Evolutionary conservation across 2,888 invertebrate genomes (phyloP), one percentile per base, ranked within the genome.

Genomic region (Clusia tigrina): DNA sequence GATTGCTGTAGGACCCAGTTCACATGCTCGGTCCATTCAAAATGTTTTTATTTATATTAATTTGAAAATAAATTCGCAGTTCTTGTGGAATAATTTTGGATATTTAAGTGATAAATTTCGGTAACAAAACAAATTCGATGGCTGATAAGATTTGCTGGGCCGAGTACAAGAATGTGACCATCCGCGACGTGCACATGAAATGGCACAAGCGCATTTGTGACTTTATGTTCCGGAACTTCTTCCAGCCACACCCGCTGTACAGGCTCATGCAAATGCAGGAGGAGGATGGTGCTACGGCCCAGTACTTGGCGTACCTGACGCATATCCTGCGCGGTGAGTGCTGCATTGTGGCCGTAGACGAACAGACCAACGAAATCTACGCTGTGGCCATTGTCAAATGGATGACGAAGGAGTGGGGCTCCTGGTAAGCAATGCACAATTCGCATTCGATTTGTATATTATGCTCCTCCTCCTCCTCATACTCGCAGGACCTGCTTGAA

Each of bases 331-430:
- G 37, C 17, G 59, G 70, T 38, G 71, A 72, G 32, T 65, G 72
- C 60, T 68, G 67, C 42, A 55, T 72, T 17, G 52, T 70, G 22
- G 67, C 67, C 2, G 18, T 69, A 22, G 66, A 72, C 42, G 51
- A 26, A 38, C 42, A 66, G 23, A 67, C 62, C n/a, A 42, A 62
- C 2, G 60, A 65, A 1, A 70, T 72, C 9, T 59, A 61, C 17
- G 72, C 65, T 3, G 68, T 70, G 10, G 72, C 71, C 3, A 54
- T 72, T 3, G 26, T 72, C 22, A 70, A 67, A 38, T 69, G 68
- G 57, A 72, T 72, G 72, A 62, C 67, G 0, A 46, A 60, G 18
- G 26, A 63, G 23, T 71, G 69, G 70, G 63, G 62, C 26, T 71
- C 72, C 1, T 71, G 72, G 72, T 58, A 25, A 25, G 42, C 23